Evolutionary conservation across 2,113 vertebrate genomes (phyloP).

Genomic region (Fukomys damarensis): DNA sequence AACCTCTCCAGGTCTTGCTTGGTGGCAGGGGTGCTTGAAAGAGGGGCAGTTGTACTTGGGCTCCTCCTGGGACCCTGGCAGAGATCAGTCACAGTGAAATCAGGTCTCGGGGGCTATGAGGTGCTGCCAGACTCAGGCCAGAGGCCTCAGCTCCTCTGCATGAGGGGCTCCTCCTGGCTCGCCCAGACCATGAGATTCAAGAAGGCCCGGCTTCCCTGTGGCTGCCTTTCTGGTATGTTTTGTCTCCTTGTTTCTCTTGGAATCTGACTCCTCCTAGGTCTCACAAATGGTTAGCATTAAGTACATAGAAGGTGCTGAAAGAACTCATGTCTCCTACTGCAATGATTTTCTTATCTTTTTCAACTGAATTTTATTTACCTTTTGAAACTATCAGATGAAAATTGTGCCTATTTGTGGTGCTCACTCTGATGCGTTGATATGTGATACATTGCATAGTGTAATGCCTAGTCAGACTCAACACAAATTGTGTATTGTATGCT

Average conservation of each 20-base stretch:
- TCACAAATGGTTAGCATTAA: background rate
- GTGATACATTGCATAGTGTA: background rate
- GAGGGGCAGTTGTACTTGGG: background rate
- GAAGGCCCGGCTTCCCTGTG: background rate
- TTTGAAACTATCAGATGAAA: background rate
- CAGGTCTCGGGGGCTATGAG: fast-evolving
- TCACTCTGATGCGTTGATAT: background rate
- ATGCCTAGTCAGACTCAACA: background rate
- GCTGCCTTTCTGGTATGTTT: background rate
- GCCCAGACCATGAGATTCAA: background rate
- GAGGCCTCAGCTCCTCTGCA: fast-evolving
- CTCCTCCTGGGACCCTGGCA: background rate
- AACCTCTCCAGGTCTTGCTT: background rate
- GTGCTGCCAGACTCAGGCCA: background rate
- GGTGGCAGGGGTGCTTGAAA: background rate
- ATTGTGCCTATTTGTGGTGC: background rate
- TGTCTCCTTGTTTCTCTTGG: background rate
- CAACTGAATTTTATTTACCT: background rate
- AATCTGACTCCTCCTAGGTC: background rate
- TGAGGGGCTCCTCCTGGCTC: background rate
- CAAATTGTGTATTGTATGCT: background rate
- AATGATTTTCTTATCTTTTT: background rate
- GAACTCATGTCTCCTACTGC: background rate
- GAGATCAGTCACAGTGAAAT: too few relatives aligned
- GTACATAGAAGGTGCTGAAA: background rate